A percentile compares a stretch with the other conserved stretches of the same genome.
These are phyloP conservation scores for Drosophila azteca DNA, from an alignment of 1,140 invertebrate species.

Conservation along the genomic window DNA sequence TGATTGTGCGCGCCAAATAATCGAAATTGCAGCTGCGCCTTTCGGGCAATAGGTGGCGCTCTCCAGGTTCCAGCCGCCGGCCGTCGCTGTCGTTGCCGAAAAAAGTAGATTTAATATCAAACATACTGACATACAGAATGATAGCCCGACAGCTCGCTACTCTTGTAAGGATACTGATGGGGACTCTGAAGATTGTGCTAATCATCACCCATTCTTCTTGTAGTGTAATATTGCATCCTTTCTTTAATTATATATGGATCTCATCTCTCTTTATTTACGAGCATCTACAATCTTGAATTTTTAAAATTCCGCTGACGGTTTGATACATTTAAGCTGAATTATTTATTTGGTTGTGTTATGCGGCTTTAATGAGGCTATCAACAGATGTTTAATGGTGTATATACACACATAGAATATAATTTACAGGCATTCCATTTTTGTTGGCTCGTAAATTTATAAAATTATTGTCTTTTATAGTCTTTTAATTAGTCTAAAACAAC, in stretches of 20 bases:
- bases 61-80: slow-evolving; percentile 22
- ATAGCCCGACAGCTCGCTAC: no score
- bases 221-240: no score
- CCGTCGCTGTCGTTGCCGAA: slow-evolving; percentile 23
- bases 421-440: slow-evolving; percentile 16
- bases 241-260: no score
- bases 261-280: no score
- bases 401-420: slow-evolving; percentile 4
- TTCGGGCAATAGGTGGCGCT: slow-evolving; percentile 59
- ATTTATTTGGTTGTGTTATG: slow-evolving; percentile 30
- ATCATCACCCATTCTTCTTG: no score
- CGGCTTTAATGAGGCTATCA: slow-evolving; percentile 10
- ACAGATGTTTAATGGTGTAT: slow-evolving; percentile 24
- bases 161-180: no score
- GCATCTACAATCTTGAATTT: no score
- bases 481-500: no score
- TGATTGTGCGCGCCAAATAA: slow-evolving; percentile 57
- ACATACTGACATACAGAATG: not conserved
- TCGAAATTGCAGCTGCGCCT: not conserved
- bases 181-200: no score
- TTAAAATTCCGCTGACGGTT: not conserved
- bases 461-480: not conserved
- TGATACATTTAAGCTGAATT: slow-evolving; percentile 4
- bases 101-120: not conserved
- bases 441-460: slow-evolving; percentile 18